Evolutionary conservation across 2,888 invertebrate genomes (phyloP).

Genomic region (Liposcelis brunnea): DNA sequence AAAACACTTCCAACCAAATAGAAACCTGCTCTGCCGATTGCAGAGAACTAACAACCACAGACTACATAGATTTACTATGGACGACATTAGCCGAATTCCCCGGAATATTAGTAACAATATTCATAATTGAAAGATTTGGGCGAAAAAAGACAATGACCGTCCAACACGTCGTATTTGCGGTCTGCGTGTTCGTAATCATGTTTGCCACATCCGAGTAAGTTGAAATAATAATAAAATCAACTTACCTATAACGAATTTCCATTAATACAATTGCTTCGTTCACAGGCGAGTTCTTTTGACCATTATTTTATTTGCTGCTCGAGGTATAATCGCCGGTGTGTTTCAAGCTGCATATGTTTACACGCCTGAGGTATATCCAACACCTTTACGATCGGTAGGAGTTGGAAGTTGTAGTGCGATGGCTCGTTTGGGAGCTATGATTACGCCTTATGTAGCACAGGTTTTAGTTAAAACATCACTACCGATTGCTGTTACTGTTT

Average conservation of each 20-base stretch:
- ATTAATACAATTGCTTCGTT: too few species aligned
- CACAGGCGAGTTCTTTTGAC: conserved; percentile 62
- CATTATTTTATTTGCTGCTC: conserved; percentile 65
- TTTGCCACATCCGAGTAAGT: conserved; percentile 54
- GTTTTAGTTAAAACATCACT: conserved; percentile 59
- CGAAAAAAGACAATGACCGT: conserved; percentile 83
- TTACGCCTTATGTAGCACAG: conserved; percentile 61
- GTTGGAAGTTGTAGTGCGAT: conserved; percentile 86
- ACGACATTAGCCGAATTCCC: conserved; percentile 91
- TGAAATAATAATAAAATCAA: too few species aligned
- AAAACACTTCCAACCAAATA: conserved; percentile 24
- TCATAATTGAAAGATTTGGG: conserved; percentile 77
- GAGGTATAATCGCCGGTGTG: conserved; percentile 83
- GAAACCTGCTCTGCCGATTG: conserved; percentile 48
- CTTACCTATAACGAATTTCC: too few species aligned
- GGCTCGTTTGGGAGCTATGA: conserved; percentile 82
- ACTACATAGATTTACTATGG: conserved; percentile 85
- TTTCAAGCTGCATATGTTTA: conserved; percentile 94
- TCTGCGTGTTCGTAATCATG: conserved; percentile 53
- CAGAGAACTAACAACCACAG: conserved; percentile 56
- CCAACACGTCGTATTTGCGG: conserved; percentile 73
- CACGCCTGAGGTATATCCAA: conserved; percentile 88
- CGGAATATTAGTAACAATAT: conserved; percentile 75
- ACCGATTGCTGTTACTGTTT: conserved; percentile 54
- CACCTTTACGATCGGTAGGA: conserved; percentile 70